phyloP scores from a whole-genome alignment of 2,113 vertebrate genomes.

The Acanthochromis polyacanthus region DNA sequence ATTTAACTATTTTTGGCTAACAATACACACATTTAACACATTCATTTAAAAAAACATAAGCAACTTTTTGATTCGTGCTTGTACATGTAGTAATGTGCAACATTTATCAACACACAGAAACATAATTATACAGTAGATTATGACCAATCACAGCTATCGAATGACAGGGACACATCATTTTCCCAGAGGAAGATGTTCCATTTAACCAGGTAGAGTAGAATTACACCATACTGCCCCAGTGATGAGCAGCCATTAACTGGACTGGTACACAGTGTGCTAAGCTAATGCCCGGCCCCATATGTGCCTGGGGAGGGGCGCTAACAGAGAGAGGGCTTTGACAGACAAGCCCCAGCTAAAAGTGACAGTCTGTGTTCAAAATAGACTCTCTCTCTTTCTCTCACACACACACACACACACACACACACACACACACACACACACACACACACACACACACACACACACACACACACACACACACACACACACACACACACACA shows the following conservation, averaged over 20 bases:
- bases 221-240: constrained; percentile 4
- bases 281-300: constrained; percentile 44
- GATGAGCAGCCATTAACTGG: constrained; percentile 41
- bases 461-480: constrained; percentile 42
- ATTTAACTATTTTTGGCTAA: neutral
- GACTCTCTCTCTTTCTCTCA: constrained; percentile 33
- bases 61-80: neutral
- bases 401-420: too few relatives aligned
- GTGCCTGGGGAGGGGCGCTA: constrained; percentile 16
- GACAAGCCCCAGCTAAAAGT: constrained; percentile 69
- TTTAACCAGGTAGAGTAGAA: constrained; percentile 34
- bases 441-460: constrained; percentile 22
- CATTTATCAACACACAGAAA: neutral
- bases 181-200: constrained; percentile 15
- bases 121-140: constrained; percentile 3
- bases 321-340: constrained; percentile 51
- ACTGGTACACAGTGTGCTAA: constrained; percentile 34
- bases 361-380: constrained; percentile 71
- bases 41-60: neutral
- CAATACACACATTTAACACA: neutral
- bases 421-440: too few relatives aligned
- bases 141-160: neutral
- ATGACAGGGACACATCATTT: constrained; percentile 1
- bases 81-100: neutral
- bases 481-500: constrained; percentile 18